Percentiles rank a stretch among this genome's conserved stretches.
Conservation (phyloP, 1,140 invertebrate genomes). For the Ditylenchus dipsaci region DNA sequence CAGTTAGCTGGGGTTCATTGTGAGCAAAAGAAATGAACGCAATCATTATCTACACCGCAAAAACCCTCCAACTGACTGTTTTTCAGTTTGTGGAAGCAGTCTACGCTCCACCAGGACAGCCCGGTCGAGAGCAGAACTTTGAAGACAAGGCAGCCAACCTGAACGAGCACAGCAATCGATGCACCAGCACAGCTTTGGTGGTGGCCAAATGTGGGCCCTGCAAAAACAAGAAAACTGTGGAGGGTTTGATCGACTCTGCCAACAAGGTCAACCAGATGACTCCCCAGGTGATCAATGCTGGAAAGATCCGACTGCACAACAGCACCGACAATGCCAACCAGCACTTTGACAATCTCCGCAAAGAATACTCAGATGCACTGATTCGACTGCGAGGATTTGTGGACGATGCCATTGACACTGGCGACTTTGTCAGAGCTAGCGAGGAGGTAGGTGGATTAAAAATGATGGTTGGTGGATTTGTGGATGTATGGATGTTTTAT, state of each 20-base stretch:
- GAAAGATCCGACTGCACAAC: constrained; percentile 89
- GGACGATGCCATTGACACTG: constrained; percentile 89
- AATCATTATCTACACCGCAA: too few relatives aligned
- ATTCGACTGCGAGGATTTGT: constrained; percentile 79
- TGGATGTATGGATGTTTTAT: constrained; percentile 4
- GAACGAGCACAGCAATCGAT: constrained; percentile 65
- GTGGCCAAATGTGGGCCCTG: constrained; percentile 83
- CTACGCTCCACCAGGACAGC: constrained; percentile 72
- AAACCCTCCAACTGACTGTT: too few relatives aligned
- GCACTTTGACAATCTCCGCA: constrained; percentile 90
- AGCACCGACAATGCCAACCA: constrained; percentile 83
- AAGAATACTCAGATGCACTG: constrained; percentile 86
- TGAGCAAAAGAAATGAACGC: too few relatives aligned
- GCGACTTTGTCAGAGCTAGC: constrained; percentile 78
- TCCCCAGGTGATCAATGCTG: constrained; percentile 91
- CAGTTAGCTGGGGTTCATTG: too few relatives aligned
- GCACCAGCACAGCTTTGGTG: constrained; percentile 82
- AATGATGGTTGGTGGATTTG: background rate
- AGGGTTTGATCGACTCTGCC: constrained; percentile 75
- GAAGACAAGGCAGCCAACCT: constrained; percentile 78
- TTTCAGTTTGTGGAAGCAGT: constrained; percentile 87
- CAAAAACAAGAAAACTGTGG: constrained; percentile 87
- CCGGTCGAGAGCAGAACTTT: constrained; percentile 83
- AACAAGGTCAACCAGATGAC: constrained; percentile 86
- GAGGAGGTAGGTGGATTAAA: constrained; percentile 40